These are phyloP conservation scores for Caenorhabditis macrosperma DNA, from an alignment of 2,888 invertebrate species.

Conservation along the genomic window DNA sequence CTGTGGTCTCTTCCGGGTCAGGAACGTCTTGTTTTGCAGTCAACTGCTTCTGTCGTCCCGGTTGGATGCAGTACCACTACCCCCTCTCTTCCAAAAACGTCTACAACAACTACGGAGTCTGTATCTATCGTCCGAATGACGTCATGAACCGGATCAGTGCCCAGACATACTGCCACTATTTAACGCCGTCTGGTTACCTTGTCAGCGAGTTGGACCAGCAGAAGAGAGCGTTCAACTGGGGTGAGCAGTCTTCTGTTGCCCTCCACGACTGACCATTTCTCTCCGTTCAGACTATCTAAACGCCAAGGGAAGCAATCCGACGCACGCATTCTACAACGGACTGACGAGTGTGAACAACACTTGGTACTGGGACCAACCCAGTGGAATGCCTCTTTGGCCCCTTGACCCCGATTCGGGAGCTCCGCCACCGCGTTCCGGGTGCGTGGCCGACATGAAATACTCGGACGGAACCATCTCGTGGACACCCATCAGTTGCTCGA, in stretches of 20 bases:
- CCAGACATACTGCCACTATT: slow-evolving; percentile 19
- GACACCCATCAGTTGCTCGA: slow-evolving; percentile 46
- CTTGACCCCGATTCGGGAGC: slow-evolving; percentile 29
- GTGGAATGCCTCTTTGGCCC: slow-evolving; percentile 21
- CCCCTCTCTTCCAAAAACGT: neutral
- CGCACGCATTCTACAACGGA: slow-evolving; percentile 44
- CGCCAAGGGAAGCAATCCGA: slow-evolving; percentile 28
- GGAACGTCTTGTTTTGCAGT: slow-evolving; percentile 1
- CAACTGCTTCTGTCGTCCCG: slow-evolving; percentile 46
- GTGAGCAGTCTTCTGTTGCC: neutral
- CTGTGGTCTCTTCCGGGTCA: neutral
- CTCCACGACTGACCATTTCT: neutral
- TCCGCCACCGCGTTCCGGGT: slow-evolving; percentile 22
- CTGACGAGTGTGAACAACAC: slow-evolving; percentile 27
- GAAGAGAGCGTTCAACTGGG: slow-evolving; percentile 47
- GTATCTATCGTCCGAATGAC: slow-evolving; percentile 8
- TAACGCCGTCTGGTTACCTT: slow-evolving; percentile 18
- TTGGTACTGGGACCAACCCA: slow-evolving; percentile 47
- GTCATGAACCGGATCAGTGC: slow-evolving; percentile 26
- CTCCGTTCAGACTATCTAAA: slow-evolving; percentile 36
- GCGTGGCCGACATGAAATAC: slow-evolving; percentile 48
- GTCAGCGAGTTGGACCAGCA: slow-evolving; percentile 43
- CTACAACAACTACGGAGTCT: slow-evolving; percentile 32
- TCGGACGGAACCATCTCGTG: slow-evolving; percentile 38
- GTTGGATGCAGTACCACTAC: slow-evolving; percentile 40